A percentile compares a stretch with the other conserved stretches of the same genome.
Evolutionary conservation across 1,140 invertebrate genomes (phyloP).

Genomic region (Venturia canescens): DNA sequence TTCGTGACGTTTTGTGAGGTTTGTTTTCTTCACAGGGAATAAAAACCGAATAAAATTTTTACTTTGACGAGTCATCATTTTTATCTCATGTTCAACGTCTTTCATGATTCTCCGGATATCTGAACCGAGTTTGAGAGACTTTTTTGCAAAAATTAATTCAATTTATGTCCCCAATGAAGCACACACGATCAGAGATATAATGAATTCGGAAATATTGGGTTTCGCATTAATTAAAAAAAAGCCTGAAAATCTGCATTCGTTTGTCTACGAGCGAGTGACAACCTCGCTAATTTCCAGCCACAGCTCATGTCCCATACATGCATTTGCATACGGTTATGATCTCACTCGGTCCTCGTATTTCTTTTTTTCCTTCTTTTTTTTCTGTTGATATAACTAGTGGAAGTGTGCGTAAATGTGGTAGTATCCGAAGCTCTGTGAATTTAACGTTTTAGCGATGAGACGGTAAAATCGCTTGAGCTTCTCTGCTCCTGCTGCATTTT

Average conservation of each 20-base stretch:
- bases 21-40: not conserved
- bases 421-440: not conserved
- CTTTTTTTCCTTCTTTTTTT: not conserved
- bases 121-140: too few species aligned
- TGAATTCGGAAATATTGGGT: too few species aligned
- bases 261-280: not conserved
- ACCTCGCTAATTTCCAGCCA: not conserved
- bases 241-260: not conserved
- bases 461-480: slow-evolving; percentile 1
- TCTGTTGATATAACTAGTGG: not conserved
- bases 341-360: not conserved
- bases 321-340: not conserved
- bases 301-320: not conserved
- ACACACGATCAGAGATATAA: too few species aligned
- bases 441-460: slow-evolving; percentile 21
- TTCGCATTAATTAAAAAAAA: too few species aligned
- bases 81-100: too few species aligned
- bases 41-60: not conserved
- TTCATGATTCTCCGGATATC: too few species aligned
- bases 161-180: too few species aligned
- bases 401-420: not conserved
- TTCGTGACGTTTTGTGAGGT: not conserved
- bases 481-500: not conserved
- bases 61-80: too few species aligned
- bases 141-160: too few species aligned